Evolutionary conservation across 2,888 invertebrate genomes (phyloP).

Genomic region (Agrotis puta): DNA sequence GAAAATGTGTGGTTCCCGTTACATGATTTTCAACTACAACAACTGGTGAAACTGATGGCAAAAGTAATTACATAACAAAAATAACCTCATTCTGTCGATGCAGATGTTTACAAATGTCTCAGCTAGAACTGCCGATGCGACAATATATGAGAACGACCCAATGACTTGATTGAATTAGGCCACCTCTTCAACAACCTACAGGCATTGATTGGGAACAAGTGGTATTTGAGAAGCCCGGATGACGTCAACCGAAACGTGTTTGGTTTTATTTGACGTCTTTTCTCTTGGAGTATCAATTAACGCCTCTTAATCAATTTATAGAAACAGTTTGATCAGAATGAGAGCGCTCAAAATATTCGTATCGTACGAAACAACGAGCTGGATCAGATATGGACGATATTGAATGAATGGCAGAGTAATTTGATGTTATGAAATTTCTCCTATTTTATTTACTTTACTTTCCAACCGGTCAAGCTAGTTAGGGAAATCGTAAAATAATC

Average conservation of each 20-base stretch:
- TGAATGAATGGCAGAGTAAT: constrained; percentile 9
- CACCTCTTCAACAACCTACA: constrained; percentile 32
- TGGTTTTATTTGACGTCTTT: constrained; percentile 34
- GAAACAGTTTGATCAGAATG: constrained; percentile 2
- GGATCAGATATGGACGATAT: constrained; percentile 6
- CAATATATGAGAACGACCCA: constrained; percentile 19
- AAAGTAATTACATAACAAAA: constrained; percentile 3
- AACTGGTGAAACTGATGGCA: too few species aligned
- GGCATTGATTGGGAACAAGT: constrained; percentile 39
- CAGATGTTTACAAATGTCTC: constrained; percentile 20
- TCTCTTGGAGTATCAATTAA: constrained; percentile 33
- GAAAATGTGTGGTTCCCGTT: too few species aligned
- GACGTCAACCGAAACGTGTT: constrained; percentile 47
- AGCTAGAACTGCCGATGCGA: constrained; percentile 13
- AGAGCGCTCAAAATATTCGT: constrained; percentile 21
- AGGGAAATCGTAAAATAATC: not conserved
- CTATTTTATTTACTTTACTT: not conserved
- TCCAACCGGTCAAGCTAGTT: not conserved
- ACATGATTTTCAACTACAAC: too few species aligned
- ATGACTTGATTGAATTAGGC: constrained; percentile 51
- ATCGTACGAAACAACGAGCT: constrained; percentile 21
- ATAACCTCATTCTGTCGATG: constrained; percentile 2
- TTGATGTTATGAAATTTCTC: not conserved
- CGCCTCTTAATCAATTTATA: constrained; percentile 22
- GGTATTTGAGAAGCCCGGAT: constrained; percentile 31